phyloP scores from a whole-genome alignment of 2,113 vertebrate genomes.

The Podocnemis expansa region DNA sequence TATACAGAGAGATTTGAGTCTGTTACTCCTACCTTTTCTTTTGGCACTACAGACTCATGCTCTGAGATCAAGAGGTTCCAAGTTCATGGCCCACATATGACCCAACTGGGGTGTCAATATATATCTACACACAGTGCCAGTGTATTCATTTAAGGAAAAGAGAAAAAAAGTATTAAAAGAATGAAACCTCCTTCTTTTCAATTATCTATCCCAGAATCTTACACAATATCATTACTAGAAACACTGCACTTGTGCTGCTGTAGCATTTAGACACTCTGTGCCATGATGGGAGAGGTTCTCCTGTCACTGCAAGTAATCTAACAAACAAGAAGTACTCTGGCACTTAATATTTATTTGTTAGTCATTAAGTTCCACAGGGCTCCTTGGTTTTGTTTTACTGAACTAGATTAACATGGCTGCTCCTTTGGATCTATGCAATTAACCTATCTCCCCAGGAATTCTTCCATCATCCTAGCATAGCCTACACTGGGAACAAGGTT shows the following conservation, averaged over 20 bases:
- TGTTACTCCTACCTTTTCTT: neutral
- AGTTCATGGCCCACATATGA: accelerated
- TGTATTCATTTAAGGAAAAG: neutral
- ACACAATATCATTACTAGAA: neutral
- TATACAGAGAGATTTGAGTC: accelerated
- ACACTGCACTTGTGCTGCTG: neutral
- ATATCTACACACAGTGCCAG: neutral
- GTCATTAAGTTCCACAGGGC: too few species aligned
- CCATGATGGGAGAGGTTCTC: neutral
- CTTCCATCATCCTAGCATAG: neutral
- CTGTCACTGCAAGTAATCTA: too few species aligned
- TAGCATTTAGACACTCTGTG: neutral
- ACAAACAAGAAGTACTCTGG: too few species aligned
- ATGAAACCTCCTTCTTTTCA: neutral
- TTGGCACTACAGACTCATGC: neutral
- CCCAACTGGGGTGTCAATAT: neutral
- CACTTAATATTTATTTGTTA: too few species aligned
- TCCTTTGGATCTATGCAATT: too few species aligned
- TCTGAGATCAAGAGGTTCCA: neutral
- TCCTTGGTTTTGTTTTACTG: too few species aligned
- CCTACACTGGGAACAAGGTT: neutral
- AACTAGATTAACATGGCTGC: too few species aligned
- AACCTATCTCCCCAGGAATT: neutral
- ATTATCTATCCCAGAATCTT: neutral
- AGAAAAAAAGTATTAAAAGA: neutral